Evolutionary conservation across 1,140 invertebrate species (phyloP).

Genomic region (Atopsyche davidsoni): DNA sequence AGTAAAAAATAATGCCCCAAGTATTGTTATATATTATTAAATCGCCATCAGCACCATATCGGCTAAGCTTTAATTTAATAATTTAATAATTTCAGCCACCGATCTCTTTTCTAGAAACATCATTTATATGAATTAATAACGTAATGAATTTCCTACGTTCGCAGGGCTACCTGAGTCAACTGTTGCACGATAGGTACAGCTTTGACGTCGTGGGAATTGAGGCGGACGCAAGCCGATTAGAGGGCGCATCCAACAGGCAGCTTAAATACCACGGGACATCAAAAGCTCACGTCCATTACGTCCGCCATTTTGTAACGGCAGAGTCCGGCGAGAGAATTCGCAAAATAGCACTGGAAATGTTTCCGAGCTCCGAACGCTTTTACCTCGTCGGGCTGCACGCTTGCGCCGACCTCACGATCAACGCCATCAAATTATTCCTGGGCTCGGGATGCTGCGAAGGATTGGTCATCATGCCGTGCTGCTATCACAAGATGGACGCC

Average conservation of each 20-base stretch:
- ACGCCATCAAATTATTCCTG: slow-evolving; percentile 64
- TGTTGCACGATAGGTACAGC: slow-evolving; percentile 56
- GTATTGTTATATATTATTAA: not conserved
- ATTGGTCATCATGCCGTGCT: slow-evolving; percentile 74
- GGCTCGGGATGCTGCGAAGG: slow-evolving; percentile 52
- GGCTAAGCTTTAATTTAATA: not conserved
- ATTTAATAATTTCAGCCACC: too few relatives aligned
- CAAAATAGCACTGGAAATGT: slow-evolving; percentile 37
- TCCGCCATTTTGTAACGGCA: slow-evolving; percentile 49
- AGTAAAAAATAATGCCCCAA: too few relatives aligned
- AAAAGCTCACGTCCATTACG: slow-evolving; percentile 50
- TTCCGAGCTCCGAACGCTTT: slow-evolving; percentile 8
- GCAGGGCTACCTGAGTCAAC: slow-evolving; percentile 71
- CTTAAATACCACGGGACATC: slow-evolving; percentile 49
- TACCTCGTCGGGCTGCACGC: slow-evolving; percentile 56
- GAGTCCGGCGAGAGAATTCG: slow-evolving; percentile 47
- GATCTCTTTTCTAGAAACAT: too few relatives aligned
- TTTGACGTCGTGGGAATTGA: slow-evolving; percentile 71
- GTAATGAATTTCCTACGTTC: slow-evolving; percentile 25
- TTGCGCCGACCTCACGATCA: slow-evolving; percentile 75
- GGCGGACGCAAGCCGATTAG: slow-evolving; percentile 54
- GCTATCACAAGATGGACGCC: slow-evolving; percentile 70
- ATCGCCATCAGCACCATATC: not conserved
- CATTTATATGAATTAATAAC: not conserved
- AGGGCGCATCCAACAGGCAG: slow-evolving; percentile 58